phyloP scores from a whole-genome alignment of 2,888 invertebrate species.

The Cerastis leucographa region DNA sequence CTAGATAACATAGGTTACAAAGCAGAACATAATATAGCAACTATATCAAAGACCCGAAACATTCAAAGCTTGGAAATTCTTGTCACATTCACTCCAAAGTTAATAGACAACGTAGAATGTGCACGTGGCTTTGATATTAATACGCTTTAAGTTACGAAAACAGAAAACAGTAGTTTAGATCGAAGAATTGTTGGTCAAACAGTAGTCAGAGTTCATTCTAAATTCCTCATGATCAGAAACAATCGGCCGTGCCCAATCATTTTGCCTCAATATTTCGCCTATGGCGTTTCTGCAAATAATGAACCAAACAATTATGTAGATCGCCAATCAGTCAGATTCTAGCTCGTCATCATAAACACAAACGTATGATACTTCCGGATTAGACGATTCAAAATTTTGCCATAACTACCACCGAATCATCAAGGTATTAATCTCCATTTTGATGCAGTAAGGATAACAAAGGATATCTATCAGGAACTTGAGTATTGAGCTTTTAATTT shows the following conservation, averaged over 20 bases:
- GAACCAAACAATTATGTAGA: slow-evolving; percentile 13
- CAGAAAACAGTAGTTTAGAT: background rate
- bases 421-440: background rate
- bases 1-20: slow-evolving; percentile 21
- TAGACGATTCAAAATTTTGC: background rate
- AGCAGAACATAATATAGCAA: slow-evolving; percentile 13
- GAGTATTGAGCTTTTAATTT: background rate
- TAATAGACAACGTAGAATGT: slow-evolving; percentile 37
- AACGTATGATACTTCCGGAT: background rate
- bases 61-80: slow-evolving; percentile 38
- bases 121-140: slow-evolving; percentile 44
- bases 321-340: slow-evolving; percentile 20
- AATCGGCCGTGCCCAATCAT: background rate
- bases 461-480: background rate
- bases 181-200: slow-evolving; percentile 9
- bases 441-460: background rate
- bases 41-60: slow-evolving; percentile 35
- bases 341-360: slow-evolving; percentile 4
- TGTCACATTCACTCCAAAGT: slow-evolving; percentile 42
- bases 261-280: slow-evolving; percentile 15
- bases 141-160: slow-evolving; percentile 17
- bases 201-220: background rate
- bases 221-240: background rate
- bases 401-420: background rate
- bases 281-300: slow-evolving; percentile 9